These are phyloP conservation scores for Catharus fuscescens DNA, from an alignment of 2,113 vertebrate species.

Conservation along the genomic window DNA sequence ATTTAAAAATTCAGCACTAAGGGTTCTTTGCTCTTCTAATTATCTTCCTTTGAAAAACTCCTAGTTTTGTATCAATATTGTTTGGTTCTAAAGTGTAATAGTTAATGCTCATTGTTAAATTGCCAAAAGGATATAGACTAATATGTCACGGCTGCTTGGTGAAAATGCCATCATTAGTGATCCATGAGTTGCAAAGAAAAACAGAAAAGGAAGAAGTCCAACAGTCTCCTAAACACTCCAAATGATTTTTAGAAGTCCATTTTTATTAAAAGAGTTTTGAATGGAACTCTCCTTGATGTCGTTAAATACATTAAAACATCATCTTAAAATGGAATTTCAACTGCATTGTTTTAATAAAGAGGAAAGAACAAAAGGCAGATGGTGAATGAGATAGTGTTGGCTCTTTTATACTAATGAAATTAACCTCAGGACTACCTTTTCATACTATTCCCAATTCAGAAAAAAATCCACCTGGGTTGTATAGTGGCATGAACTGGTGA, in stretches of 20 bases:
- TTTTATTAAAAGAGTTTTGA: neutral
- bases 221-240: neutral
- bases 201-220: neutral
- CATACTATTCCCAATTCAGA: neutral
- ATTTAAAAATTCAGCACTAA: neutral
- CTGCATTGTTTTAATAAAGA: neutral
- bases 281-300: neutral
- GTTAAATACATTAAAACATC: neutral
- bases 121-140: conserved; percentile 73
- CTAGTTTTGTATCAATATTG: conserved; percentile 48
- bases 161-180: conserved; percentile 81
- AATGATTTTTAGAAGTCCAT: neutral
- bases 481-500: neutral
- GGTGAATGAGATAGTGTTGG: neutral
- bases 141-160: conserved; percentile 70
- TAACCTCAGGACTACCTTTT: neutral
- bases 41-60: conserved; percentile 8
- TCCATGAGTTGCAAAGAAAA: conserved; percentile 51
- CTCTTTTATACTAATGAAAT: neutral
- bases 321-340: neutral
- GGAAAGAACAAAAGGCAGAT: neutral
- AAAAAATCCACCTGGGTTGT: neutral
- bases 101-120: conserved; percentile 67
- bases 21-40: neutral
- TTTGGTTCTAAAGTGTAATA: conserved; percentile 57